Base-by-base conservation (phyloP, 1,140 invertebrate species). In the Brevipalpus yothersi region DNA sequence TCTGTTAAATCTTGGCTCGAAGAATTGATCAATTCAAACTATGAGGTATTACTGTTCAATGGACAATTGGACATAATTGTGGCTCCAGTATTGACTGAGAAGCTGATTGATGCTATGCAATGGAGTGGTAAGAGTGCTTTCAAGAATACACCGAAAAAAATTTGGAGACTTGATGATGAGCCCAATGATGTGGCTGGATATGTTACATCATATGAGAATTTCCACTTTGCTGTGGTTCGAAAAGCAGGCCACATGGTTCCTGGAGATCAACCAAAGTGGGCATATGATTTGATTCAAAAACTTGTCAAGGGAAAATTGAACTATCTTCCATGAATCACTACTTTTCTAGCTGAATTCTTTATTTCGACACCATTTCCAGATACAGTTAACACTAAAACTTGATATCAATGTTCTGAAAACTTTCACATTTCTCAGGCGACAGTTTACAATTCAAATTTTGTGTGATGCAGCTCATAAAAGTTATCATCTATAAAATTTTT, bases 201-300 rank as follows among this genome's bases (percentile, higher is more conserved):
- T n/a, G 13, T 21, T 2, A 40, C 17, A 19, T 55, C 49, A 19
- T 51, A 78, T 8, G 78, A 75, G 0, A 80, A 81, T 68, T 75
- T 90, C 39, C 81, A 80, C 4, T 82, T 87, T 71, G 80, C 86
- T n/a, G 68, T 86, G 67, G 77, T 86, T 1, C 74, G 83, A 57
- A 79, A 83, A 72, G 84, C 83, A 39, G 86, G 86, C 0, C 86
- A 90, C 63, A 84, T 87, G 78, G 79, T 85, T 17, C 84, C 86
- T 0, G 72, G 73, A 23, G 84, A 89, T 72, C 83, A 88, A 67
- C 85, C 86, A 0, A 77, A 78, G 59, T 82, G 81, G 78, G 78
- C 80, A 1, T 75, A 80, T 21, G 81, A 85, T 69, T 72, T 90
- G 65, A 83, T 90, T 58, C 78, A 78, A 31, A 75, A 80, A 66